These are phyloP conservation scores for Toxotes lorentzi DNA, from an alignment of 2,797 vertebrate genomes.

Conservation along the genomic window DNA sequence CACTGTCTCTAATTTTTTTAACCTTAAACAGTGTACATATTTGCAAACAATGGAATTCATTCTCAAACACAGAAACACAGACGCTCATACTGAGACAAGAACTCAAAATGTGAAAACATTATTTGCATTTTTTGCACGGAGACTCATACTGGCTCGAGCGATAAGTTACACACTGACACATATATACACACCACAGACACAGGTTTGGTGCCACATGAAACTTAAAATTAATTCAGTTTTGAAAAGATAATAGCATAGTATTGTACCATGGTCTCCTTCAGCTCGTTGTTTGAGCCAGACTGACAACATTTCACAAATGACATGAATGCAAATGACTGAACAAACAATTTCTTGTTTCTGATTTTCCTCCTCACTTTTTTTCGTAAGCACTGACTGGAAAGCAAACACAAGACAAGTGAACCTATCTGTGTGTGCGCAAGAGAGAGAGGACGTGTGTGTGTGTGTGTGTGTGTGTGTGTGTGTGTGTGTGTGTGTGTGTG, in stretches of 20 bases:
- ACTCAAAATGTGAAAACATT: neutral
- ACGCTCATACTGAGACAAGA: neutral
- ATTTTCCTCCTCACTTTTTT: neutral
- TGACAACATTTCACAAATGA: slow-evolving; percentile 10
- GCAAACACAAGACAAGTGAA: neutral
- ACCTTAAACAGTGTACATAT: neutral
- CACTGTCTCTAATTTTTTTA: neutral
- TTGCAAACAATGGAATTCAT: neutral
- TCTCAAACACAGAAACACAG: neutral
- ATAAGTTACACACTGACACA: neutral
- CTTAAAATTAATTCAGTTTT: slow-evolving; percentile 8
- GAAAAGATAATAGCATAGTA: slow-evolving; percentile 5
- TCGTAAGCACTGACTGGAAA: neutral
- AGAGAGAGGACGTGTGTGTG: neutral
- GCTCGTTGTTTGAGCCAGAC: neutral
- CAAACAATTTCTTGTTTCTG: neutral
- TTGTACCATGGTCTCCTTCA: neutral
- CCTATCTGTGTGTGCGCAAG: neutral
- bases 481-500: slow-evolving; percentile 6
- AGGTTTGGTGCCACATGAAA: slow-evolving; percentile 5
- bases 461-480: slow-evolving; percentile 3
- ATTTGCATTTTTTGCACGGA: neutral
- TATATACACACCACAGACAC: neutral
- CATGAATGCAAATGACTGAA: slow-evolving; percentile 9
- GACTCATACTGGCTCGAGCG: slow-evolving; percentile 1